These are phyloP conservation scores for Eremophila alpestris DNA, from an alignment of 2,797 vertebrate species.

Conservation along the genomic window DNA sequence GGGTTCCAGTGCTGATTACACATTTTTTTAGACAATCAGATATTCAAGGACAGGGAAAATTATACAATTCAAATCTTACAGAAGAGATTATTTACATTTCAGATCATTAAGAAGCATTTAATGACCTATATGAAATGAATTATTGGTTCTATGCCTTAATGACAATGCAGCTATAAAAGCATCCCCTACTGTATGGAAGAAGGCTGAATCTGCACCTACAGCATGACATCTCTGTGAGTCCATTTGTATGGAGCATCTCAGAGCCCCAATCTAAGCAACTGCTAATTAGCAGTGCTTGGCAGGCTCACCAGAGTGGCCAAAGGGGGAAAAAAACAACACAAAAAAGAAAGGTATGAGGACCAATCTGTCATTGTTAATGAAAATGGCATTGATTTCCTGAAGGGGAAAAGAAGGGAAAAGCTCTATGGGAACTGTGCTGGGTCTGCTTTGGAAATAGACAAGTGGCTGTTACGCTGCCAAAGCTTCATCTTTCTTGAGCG, in stretches of 20 bases:
- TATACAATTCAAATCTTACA: background rate
- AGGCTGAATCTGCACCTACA: background rate
- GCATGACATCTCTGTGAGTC: background rate
- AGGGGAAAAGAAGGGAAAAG: background rate
- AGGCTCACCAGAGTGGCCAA: background rate
- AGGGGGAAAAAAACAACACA: background rate
- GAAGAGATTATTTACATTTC: background rate
- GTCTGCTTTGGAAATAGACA: background rate
- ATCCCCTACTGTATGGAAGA: background rate
- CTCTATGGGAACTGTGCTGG: background rate
- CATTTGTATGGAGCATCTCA: background rate
- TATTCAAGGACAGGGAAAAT: background rate
- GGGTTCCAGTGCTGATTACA: background rate
- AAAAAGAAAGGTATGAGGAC: background rate
- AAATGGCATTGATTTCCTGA: background rate
- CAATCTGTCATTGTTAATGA: background rate
- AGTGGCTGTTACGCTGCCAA: background rate
- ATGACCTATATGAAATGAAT: background rate
- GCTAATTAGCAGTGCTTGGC: background rate
- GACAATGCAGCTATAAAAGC: background rate
- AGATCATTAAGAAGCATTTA: background rate
- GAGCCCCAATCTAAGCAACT: background rate
- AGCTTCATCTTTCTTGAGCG: rapidly evolving
- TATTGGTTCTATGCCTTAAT: background rate
- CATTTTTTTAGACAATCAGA: background rate